Percentiles rank a stretch among this genome's conserved stretches.
phyloP scores from a whole-genome alignment of 2,888 invertebrate genomes.

The Camptogramma bilineatum region DNA sequence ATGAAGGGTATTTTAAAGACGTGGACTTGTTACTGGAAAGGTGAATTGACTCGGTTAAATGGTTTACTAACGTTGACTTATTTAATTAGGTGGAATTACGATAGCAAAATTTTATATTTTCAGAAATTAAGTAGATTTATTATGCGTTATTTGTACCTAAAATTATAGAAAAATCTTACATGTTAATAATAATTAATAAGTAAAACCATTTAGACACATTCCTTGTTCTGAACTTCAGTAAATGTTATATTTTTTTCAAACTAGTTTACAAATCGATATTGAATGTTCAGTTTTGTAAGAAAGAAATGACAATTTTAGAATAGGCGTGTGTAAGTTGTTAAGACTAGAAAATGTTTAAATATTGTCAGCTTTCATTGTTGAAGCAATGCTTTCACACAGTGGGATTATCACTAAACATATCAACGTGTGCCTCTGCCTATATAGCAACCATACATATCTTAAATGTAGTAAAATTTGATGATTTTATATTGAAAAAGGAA shows the following conservation, averaged over 20 bases:
- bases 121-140: conserved; percentile 16
- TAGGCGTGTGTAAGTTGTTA: conserved; percentile 53
- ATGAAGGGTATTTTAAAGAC: conserved; percentile 6
- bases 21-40: conserved; percentile 17
- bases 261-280: conserved; percentile 40
- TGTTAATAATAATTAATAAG: conserved; percentile 49
- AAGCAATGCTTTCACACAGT: conserved; percentile 74
- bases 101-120: conserved; percentile 18
- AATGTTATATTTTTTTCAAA: conserved; percentile 17
- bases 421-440: conserved; percentile 84
- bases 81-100: conserved; percentile 1
- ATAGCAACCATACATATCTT: conserved; percentile 80
- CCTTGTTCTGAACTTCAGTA: conserved; percentile 56
- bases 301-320: conserved; percentile 50
- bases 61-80: background rate
- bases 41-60: conserved; percentile 15
- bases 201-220: conserved; percentile 66
- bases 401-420: conserved; percentile 77
- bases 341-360: conserved; percentile 48
- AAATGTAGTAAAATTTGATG: conserved; percentile 77
- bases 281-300: conserved; percentile 48
- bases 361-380: conserved; percentile 75
- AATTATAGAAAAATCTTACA: conserved; percentile 47
- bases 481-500: conserved; percentile 69
- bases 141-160: conserved; percentile 25